A percentile compares a stretch with the other conserved stretches of the same genome.
Conservation (phyloP, 2,113 vertebrate species). For the Austrofundulus limnaeus region DNA sequence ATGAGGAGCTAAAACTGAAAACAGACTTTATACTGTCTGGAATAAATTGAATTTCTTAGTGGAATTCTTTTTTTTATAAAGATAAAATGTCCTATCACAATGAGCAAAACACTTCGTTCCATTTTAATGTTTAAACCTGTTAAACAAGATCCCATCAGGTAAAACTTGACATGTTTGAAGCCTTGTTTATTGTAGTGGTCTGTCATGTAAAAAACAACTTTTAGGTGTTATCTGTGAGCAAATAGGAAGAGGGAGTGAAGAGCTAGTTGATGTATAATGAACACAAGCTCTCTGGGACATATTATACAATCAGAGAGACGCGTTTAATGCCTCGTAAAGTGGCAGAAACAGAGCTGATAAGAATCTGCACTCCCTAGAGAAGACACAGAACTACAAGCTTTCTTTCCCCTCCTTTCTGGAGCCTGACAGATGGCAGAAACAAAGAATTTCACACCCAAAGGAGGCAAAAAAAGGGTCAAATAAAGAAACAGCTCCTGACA, state of each 20-base stretch:
- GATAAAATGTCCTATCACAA: too few relatives aligned
- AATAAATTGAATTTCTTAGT: too few relatives aligned
- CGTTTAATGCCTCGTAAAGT: constrained; percentile 27
- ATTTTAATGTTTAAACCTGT: constrained; percentile 14
- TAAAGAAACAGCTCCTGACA: constrained; percentile 10
- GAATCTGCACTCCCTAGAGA: constrained; percentile 2
- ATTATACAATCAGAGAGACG: constrained; percentile 16
- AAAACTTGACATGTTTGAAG: constrained; percentile 5
- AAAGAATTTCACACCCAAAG: constrained; percentile 30
- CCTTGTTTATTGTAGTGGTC: background rate
- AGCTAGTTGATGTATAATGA: too few relatives aligned
- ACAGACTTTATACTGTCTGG: too few relatives aligned
- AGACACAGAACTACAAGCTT: constrained; percentile 24
- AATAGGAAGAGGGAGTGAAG: background rate
- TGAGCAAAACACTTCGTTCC: too few relatives aligned
- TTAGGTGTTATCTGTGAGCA: background rate
- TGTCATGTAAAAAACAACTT: background rate
- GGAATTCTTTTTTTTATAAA: too few relatives aligned
- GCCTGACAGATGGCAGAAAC: constrained; percentile 42
- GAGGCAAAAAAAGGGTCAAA: background rate
- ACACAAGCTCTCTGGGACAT: constrained; percentile 9
- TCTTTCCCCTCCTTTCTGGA: constrained; percentile 26
- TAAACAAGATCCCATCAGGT: background rate
- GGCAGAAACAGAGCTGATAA: constrained; percentile 25
- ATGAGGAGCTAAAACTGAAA: too few relatives aligned